A percentile compares a stretch with the other conserved stretches of the same genome.
These are phyloP conservation scores for Triops cancriformis DNA, from an alignment of 1,140 invertebrate genomes.

Conservation along the genomic window DNA sequence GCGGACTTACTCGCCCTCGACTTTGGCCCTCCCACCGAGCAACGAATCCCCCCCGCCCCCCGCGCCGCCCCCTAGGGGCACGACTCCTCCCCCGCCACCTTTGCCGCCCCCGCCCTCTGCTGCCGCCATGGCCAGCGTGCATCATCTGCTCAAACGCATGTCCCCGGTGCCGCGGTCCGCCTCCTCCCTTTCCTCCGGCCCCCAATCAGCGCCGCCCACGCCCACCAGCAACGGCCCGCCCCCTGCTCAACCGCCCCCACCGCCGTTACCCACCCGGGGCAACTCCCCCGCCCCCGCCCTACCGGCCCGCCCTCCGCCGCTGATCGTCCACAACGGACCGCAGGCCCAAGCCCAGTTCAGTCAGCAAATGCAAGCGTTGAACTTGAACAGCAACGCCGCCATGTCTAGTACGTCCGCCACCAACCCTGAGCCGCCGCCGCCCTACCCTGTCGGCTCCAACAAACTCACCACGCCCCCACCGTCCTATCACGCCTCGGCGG, in stretches of 20 bases:
- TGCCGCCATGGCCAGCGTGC: constrained; percentile 52
- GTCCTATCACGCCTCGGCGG: constrained; percentile 62
- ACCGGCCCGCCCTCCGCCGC: constrained; percentile 51
- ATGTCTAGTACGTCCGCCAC: constrained; percentile 40
- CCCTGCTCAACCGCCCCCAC: constrained; percentile 50
- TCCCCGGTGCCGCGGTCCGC: constrained; percentile 55
- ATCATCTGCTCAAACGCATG: constrained; percentile 75
- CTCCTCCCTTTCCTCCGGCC: constrained; percentile 15
- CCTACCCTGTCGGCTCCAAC: constrained; percentile 53
- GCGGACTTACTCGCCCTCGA: background rate
- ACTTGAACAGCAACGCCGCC: constrained; percentile 52
- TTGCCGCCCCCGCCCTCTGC: constrained; percentile 33
- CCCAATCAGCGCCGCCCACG: background rate
- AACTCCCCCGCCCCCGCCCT: constrained; percentile 62
- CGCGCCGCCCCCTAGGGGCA: constrained; percentile 47
- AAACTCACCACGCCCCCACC: constrained; percentile 57
- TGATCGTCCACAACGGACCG: constrained; percentile 70
- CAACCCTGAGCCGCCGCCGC: constrained; percentile 62
- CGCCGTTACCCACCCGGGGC: constrained; percentile 43
- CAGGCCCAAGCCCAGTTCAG: constrained; percentile 73
- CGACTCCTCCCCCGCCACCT: constrained; percentile 28
- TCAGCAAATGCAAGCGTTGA: constrained; percentile 78
- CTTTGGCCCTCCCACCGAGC: constrained; percentile 30
- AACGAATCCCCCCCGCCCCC: constrained; percentile 58
- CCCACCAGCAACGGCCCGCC: background rate